These are phyloP conservation scores for Rotaria sp. DNA, from an alignment of 2,888 invertebrate genomes.

Conservation along the genomic window DNA sequence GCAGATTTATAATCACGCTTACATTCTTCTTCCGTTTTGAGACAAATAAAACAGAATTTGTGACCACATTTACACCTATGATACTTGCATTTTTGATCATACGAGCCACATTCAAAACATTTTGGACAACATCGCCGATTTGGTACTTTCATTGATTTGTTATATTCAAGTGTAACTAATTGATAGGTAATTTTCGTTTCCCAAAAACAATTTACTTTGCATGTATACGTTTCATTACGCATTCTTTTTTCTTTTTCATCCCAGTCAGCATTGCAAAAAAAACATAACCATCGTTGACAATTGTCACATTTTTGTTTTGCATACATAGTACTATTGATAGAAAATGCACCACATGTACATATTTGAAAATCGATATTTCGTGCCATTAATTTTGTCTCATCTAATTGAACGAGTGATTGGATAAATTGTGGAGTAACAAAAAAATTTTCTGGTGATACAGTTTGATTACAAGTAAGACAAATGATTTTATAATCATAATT, in stretches of 20 bases:
- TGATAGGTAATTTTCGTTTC: constrained; percentile 19
- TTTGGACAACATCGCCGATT: not conserved
- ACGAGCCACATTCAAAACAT: not conserved
- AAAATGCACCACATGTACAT: constrained; percentile 16
- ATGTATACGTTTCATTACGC: not conserved
- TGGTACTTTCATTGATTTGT: not conserved
- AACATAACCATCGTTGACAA: constrained; percentile 25
- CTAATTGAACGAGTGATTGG: not conserved
- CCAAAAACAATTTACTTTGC: not conserved
- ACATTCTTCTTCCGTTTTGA: not conserved
- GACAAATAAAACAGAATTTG: not conserved
- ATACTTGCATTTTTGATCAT: constrained; percentile 4
- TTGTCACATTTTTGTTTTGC: not conserved
- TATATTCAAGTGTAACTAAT: not conserved
- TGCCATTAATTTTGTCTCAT: not conserved
- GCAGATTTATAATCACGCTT: not conserved
- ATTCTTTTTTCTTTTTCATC: not conserved
- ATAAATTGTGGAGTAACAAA: not conserved
- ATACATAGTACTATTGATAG: constrained; percentile 3
- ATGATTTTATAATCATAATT: not conserved
- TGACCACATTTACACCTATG: not conserved
- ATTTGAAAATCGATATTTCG: constrained; percentile 29
- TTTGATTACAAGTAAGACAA: not conserved
- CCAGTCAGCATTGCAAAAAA: constrained; percentile 2
- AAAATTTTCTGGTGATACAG: not conserved